Evolutionary conservation across 2,888 invertebrate genomes (phyloP), one percentile per base, ranked within the genome.

Genomic region (Aricia artaxerxes): DNA sequence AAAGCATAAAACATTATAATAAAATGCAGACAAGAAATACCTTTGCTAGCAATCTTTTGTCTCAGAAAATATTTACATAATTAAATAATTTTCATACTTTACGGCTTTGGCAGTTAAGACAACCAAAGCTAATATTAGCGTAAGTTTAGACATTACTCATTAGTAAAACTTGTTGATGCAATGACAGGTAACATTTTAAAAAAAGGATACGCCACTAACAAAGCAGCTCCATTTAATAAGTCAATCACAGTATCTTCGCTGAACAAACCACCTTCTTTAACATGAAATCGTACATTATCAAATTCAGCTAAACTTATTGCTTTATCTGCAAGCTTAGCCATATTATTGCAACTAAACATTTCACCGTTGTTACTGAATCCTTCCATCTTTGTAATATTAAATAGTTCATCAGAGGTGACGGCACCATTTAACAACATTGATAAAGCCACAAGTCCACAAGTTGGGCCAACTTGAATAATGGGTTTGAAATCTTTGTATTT

Each of bases 391-490:
- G 97, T 97, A 83, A 95, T 93, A 80, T 95, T 91, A 1, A 97
- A 91, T 24, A 96, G 94, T 80, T 96, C 92, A 44, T 91, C 94
- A 9, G 95, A 92, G n/a, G 95, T 89, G 5, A 95, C 93, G 79
- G 92, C 91, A 77, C 95, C 95, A 81, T 96, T 95, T 0, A 96
- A 92, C 77, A 97, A 94, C 97, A 98, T 98, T 64, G 97, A 97
- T 53, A 98, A 89, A 2, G 98, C 98, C n/a, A 97, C 97, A 80
- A 98, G 89, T 9, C 98, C 98, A 92, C 98, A 98, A 84, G 98
- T 98, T 4, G 97, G 97, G 0, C 97, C 96, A 44, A 94, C 88
- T 90, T 96, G 96, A 73, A 88, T 82, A 79, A 92, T 89, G 5
- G 93, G 88, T 49, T 90, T 86, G 81, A 90, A 90, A 80, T 88